Evolutionary conservation across 2,113 vertebrate genomes (phyloP), one percentile per base, ranked within the genome.

Genomic region (Fregetta grallaria): DNA sequence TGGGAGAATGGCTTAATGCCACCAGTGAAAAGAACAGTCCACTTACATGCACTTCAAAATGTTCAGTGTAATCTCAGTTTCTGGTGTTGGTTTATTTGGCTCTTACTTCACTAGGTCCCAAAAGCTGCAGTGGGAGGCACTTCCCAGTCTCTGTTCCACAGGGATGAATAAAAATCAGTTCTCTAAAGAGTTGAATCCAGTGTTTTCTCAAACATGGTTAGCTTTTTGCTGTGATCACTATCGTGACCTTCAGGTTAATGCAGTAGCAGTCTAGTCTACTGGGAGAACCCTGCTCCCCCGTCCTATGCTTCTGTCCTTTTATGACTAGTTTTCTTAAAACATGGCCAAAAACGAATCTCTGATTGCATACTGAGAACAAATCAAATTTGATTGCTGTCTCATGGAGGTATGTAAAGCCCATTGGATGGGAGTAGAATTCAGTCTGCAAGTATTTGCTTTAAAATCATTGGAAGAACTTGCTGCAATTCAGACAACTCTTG

Each of bases 351-450:
- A 16, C 3, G 7, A 40, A 62, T 20, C 76, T 78, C 73, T 82
- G 25, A 6, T 13, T 0, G 0, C 77, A 36, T 23, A 7, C 34
- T 95, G 89, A 68, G 80, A 85, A 22, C 44, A 87, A 78, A 92
- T 86, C 59, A 86, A 65, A 86, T 92, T 79, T 91, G 93, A 97
- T 78, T 95, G 83, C 96, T 95, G 42, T 94, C 96, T 96, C 63
- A 81, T 56, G 50, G 91, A 97, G 55, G 90, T 92, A 66, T 77
- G 92, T 93, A 88, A 93, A 97, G 53, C 81, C 79, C 42, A 19
- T 85, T 94, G 95, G 92, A 96, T 4, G 42, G 80, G 91, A 96
- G 58, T 13, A 94, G 59, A 93, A 88, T 75, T 82, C 90, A 50
- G 59, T 70, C 82, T 96, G 91, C 77, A 83, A 97, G 67, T 71